A percentile compares a stretch with the other conserved stretches of the same genome.
Conservation (phyloP, 1,140 invertebrate species). For the Mactra quadrangularis region DNA sequence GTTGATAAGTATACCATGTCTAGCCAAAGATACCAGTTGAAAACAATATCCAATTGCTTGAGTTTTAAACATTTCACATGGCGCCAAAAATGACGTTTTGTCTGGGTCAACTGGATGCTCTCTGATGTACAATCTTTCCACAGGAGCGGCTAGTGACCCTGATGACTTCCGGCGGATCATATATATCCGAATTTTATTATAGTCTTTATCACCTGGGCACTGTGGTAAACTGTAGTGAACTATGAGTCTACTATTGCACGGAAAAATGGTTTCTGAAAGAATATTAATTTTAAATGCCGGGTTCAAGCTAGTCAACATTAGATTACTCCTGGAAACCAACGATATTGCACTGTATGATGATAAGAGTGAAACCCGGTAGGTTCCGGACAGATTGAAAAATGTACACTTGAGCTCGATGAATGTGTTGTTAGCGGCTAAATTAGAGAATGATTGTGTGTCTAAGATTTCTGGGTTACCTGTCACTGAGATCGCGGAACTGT, state of each 20-base stretch:
- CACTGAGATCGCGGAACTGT: constrained; percentile 19
- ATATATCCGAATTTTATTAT: constrained; percentile 54
- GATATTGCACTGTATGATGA: constrained; percentile 57
- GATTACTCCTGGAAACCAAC: constrained; percentile 37
- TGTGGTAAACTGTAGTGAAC: constrained; percentile 26
- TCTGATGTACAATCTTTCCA: constrained; percentile 26
- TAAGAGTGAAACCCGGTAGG: constrained; percentile 27
- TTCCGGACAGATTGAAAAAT: constrained; percentile 40
- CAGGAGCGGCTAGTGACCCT: constrained; percentile 44
- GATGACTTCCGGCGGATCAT: constrained; percentile 43
- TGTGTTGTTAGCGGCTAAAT: constrained; percentile 15
- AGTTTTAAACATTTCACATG: constrained; percentile 32
- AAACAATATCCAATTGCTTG: constrained; percentile 46
- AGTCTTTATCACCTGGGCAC: constrained; percentile 40
- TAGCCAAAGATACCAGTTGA: constrained; percentile 29
- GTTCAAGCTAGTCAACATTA: constrained; percentile 32
- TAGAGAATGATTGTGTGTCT: constrained; percentile 22
- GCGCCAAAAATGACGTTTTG: constrained; percentile 9
- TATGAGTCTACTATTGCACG: constrained; percentile 35
- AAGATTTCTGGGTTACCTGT: constrained; percentile 30
- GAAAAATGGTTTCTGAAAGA: constrained; percentile 45
- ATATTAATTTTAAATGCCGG: constrained; percentile 43
- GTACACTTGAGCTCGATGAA: constrained; percentile 37
- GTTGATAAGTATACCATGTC: constrained; percentile 21
- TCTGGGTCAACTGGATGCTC: constrained; percentile 45